phyloP scores from a whole-genome alignment of 2,113 vertebrate genomes.

The Pelodiscus sinensis region DNA sequence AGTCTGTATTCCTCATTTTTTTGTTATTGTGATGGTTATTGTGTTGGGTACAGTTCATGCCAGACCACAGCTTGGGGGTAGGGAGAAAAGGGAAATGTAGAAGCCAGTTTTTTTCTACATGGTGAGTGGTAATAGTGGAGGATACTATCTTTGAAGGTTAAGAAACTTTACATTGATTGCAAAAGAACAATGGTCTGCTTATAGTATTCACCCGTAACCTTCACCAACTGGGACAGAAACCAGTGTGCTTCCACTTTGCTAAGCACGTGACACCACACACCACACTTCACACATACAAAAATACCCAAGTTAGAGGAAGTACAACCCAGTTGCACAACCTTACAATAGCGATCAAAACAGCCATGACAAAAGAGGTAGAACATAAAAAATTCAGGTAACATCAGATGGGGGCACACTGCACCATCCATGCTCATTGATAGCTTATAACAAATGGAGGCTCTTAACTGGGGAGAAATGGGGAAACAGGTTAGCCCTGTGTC shows the following conservation, averaged over 20 bases:
- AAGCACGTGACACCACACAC: background rate
- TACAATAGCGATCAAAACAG: background rate
- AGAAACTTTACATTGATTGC: background rate
- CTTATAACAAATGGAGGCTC: background rate
- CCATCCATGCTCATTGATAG: background rate
- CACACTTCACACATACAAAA: background rate
- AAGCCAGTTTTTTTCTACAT: constrained; percentile 29
- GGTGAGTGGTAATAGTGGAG: constrained; percentile 10
- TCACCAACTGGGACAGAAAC: background rate
- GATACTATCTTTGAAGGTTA: constrained; percentile 31
- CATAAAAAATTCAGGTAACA: background rate
- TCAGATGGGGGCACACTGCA: background rate
- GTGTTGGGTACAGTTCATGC: background rate
- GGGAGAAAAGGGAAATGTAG: background rate
- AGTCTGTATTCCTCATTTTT: too few species aligned
- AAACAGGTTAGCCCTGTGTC: background rate
- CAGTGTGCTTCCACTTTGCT: background rate
- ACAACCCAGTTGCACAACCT: background rate
- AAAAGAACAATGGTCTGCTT: constrained; percentile 45
- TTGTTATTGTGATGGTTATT: background rate
- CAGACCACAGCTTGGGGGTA: background rate
- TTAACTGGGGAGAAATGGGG: background rate
- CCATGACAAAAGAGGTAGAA: background rate
- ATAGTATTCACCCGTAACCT: constrained; percentile 17
- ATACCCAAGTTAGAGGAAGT: background rate